A percentile compares a stretch with the other conserved stretches of the same genome.
phyloP scores from a whole-genome alignment of 2,797 vertebrate species.

The Propithecus perrieri region DNA sequence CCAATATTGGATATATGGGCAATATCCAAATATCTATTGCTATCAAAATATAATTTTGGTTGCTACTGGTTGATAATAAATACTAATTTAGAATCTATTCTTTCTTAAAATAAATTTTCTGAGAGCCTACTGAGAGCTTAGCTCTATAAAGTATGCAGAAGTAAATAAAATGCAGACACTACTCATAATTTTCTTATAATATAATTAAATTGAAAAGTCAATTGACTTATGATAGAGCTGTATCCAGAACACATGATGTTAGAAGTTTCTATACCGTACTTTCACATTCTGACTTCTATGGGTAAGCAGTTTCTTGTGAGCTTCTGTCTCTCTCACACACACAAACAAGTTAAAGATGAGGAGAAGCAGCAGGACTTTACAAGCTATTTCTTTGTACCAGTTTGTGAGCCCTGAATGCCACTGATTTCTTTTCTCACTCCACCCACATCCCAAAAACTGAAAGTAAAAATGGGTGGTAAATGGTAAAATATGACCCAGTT shows the following conservation, averaged over 20 bases:
- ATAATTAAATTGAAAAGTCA: neutral
- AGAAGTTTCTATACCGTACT: neutral
- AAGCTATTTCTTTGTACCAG: neutral
- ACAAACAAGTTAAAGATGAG: neutral
- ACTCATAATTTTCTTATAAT: neutral
- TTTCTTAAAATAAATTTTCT: neutral
- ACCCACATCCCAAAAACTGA: neutral
- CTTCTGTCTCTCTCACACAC: neutral
- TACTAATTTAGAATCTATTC: neutral
- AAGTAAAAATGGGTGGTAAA: neutral
- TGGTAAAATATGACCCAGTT: neutral
- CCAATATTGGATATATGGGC: neutral
- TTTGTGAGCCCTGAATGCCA: neutral
- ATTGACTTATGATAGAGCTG: neutral
- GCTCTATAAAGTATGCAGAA: neutral
- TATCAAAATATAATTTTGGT: neutral
- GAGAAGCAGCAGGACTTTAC: neutral
- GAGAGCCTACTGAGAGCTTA: neutral
- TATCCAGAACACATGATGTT: neutral
- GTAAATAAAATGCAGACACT: conserved; percentile 17
- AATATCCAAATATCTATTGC: neutral
- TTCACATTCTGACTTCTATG: neutral
- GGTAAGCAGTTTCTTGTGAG: neutral
- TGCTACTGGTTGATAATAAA: neutral
- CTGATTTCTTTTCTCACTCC: neutral